A percentile compares a stretch with the other conserved stretches of the same genome.
These are phyloP conservation scores for Sebastolobus alascanus DNA, from an alignment of 2,797 vertebrate species.

Conservation along the genomic window DNA sequence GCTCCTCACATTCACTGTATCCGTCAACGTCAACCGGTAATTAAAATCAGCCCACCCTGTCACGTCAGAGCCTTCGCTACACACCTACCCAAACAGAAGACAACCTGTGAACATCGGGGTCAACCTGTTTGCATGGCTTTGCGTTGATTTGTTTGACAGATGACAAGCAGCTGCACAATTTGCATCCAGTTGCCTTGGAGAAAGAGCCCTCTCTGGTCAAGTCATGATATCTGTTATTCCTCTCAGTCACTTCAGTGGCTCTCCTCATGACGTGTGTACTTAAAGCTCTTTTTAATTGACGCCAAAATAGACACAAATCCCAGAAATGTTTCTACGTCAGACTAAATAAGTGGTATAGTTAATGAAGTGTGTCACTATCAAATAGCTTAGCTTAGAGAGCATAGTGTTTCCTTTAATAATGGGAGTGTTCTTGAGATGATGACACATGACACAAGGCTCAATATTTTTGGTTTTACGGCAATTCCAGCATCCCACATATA, in stretches of 20 bases:
- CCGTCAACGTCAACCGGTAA: neutral
- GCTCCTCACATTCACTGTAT: neutral
- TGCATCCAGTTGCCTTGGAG: constrained; percentile 74
- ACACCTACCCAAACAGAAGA: constrained; percentile 1
- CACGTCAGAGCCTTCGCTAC: neutral
- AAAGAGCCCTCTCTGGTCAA: constrained; percentile 1
- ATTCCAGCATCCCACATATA: neutral
- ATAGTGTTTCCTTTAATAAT: neutral
- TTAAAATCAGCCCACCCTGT: neutral
- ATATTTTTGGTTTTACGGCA: neutral
- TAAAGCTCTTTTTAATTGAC: neutral
- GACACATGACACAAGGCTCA: no score
- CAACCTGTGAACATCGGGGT: constrained; percentile 24
- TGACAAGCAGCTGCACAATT: constrained; percentile 71
- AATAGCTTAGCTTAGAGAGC: neutral
- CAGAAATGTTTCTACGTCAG: neutral
- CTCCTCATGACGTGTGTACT: neutral
- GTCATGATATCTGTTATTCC: constrained; percentile 19
- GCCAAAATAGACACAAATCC: neutral
- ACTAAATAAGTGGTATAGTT: neutral
- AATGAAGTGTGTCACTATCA: neutral
- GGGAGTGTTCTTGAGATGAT: neutral
- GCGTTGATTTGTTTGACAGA: constrained; percentile 82
- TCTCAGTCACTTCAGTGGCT: neutral
- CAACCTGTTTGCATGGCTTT: constrained; percentile 80